Evolutionary conservation across 1,140 invertebrate species (phyloP).

Genomic region (Antheraea mylitta): DNA sequence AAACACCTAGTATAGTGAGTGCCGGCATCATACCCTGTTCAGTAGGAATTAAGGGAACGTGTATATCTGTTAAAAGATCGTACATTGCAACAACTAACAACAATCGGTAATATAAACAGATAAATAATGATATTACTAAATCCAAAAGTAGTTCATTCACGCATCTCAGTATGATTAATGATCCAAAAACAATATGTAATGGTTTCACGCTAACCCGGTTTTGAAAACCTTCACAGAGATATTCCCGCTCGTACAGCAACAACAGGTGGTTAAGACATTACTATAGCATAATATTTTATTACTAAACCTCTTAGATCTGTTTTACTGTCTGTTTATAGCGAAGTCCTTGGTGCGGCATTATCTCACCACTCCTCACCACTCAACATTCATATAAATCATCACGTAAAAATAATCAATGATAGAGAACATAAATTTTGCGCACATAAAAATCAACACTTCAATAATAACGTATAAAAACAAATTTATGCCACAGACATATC

Average conservation of each 20-base stretch:
- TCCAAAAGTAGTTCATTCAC: neutral
- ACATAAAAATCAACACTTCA: neutral
- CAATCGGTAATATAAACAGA: neutral
- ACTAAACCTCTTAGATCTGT: neutral
- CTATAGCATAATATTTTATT: neutral
- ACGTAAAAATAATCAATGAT: neutral
- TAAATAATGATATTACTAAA: neutral
- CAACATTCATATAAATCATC: neutral
- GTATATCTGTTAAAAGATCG: no score
- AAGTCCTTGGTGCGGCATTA: neutral
- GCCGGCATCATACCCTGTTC: no score
- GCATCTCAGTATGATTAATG: neutral
- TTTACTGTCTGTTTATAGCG: neutral
- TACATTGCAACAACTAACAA: no score
- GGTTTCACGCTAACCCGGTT: neutral
- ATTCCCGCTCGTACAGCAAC: neutral
- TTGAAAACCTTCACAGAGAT: neutral
- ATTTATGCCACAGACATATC: neutral
- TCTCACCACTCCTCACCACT: neutral
- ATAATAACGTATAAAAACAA: neutral
- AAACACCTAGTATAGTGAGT: no score
- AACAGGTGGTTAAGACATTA: neutral
- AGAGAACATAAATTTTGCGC: neutral
- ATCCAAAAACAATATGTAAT: neutral
- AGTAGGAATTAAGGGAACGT: no score